Percentiles rank a stretch among this genome's conserved stretches.
Conservation (phyloP, 35 echinoderm and acorn worm species). For the Diadema setosum region DNA sequence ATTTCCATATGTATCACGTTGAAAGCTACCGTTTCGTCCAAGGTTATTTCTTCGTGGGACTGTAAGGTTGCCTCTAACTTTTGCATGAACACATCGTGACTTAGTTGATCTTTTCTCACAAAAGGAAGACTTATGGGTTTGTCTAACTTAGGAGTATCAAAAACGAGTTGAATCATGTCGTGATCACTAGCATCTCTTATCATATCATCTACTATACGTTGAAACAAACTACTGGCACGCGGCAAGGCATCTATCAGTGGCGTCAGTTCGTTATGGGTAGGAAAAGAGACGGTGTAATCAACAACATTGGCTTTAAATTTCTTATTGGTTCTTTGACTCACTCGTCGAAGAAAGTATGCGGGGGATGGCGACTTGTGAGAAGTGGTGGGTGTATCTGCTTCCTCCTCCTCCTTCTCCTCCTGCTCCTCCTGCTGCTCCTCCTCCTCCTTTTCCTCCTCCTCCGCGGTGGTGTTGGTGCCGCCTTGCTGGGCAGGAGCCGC, state of each 20-base stretch:
- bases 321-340: no score
- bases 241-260: neutral
- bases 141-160: neutral
- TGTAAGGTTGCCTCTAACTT: neutral
- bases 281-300: no score
- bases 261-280: neutral
- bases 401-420: no score
- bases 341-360: no score
- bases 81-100: neutral
- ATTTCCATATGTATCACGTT: neutral
- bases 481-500: no score
- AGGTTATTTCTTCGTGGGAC: neutral
- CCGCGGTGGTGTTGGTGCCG: neutral
- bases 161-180: neutral
- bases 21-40: neutral
- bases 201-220: neutral
- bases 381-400: neutral
- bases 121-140: neutral
- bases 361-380: no score
- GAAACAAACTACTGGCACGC: neutral
- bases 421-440: no score
- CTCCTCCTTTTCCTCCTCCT: no score
- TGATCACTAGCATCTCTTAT: neutral
- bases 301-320: no score
- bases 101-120: neutral